Evolutionary conservation across 2,888 invertebrate genomes (phyloP), one percentile per base, ranked within the genome.

Genomic region (Xylophagus ater): DNA sequence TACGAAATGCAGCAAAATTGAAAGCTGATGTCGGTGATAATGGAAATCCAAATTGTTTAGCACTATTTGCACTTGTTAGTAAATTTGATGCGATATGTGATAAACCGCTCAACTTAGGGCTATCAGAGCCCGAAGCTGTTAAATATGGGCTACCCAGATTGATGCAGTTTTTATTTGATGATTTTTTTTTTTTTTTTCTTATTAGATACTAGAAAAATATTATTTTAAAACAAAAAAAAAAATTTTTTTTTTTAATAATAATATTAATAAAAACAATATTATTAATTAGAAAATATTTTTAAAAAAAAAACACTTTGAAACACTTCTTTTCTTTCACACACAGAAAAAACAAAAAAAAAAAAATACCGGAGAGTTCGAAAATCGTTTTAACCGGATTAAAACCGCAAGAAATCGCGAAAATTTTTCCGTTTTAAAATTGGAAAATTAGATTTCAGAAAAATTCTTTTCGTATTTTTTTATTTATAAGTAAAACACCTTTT

Each of bases 131-230:
- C 63, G 60, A 55, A 49, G 58, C 55, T 53, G 53, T 54, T 48
- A 62, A 53, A 49, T 59, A 64, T 51, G 62, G 65, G 57, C 63
- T 64, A 64, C 63, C 63, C 63, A 64, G 63, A 57, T 58, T 63
- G 57, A 51, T 45, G 37, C 41, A 40, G 41, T 44, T 44, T 32
- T 35, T 33, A 31, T 34, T 18, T 4, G 4, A 32, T 32, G 10
- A 9, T 3, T 13, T 17, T n/a, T 15, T 20, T 20, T 13, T 32
- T 19, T 32, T 32, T 20, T 17, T 15, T 30, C 14, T 2, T 20
- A 20, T 20, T 8, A 20, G 5, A 20, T 5, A 25, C 10, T 6
- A 4, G n/a, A 25, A 25, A 25, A 10, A 25, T 25, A n/a, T 25
- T 25, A 6, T 25, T n/a, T 25, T 6, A 9, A 25, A 9, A 25